Base-by-base conservation (phyloP, 2,888 invertebrate species). In the Drosophila merina region DNA sequence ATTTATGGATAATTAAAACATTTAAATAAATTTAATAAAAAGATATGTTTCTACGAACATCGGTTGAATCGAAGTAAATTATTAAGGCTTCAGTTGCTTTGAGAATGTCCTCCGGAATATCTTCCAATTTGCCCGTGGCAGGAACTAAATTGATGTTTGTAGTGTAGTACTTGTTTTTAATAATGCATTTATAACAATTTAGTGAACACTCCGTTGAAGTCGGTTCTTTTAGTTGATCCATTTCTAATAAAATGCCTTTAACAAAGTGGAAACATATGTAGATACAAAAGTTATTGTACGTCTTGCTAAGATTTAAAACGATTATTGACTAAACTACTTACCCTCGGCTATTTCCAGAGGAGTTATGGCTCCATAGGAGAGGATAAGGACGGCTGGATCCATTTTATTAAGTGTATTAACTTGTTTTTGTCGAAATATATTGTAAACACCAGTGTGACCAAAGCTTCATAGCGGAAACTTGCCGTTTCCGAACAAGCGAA, bases 81-180 rank as follows among this genome's bases (percentile, higher is more conserved):
- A 82, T 79, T 59, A 82, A 42, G n/a, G 80, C 77, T 62, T 82
- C 82, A 8, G 71, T 72, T 20, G 45, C 10, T 14, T 73, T 62
- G 7, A 36, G 49, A 0, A 85, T 59, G 52, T 79, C 83, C 12
- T 57, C 26, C 1, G 82, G 86, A 42, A 82, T 59, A 12, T n/a
- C 48, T 42, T 85, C 82, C 20, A 52, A 47, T 31, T 74, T 79
- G 1, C 74, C 86, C n/a, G 76, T 66, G 30, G 77, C 77, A 1
- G 82, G 79, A 45, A 85, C 52, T 50, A 82, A 45, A 30, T 49
- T 72, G 30, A 85, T 71, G 2, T 70, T 76, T 4, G 70, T 82
- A 20, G 44, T 70, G 36, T 77, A 82, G 51, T 82, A 82, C 67
- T 82, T 82, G 14, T 77, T 82, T 8, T 42, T 69, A 49, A 82